phyloP scores from a whole-genome alignment of 1,140 invertebrate species.

The Drosophila simulans region DNA sequence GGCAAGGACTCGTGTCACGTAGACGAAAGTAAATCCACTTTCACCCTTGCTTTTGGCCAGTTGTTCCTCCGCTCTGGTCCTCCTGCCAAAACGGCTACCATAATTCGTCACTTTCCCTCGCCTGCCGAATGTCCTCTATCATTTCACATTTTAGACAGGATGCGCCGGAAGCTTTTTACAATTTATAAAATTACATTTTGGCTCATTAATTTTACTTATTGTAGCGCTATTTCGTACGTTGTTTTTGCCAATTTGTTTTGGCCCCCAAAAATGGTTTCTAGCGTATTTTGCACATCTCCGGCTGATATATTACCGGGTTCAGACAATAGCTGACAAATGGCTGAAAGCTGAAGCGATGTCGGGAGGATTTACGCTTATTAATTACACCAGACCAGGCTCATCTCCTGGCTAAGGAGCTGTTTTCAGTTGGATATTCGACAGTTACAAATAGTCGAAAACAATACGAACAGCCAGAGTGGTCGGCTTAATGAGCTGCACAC shows the following conservation, averaged over 20 bases:
- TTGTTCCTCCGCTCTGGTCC: constrained; percentile 12
- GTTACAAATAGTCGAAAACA: constrained; percentile 59
- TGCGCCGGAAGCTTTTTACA: constrained; percentile 76
- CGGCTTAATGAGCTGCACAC: constrained; percentile 11
- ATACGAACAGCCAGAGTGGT: constrained; percentile 9
- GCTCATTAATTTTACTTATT: constrained; percentile 83
- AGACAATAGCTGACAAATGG: constrained; percentile 68
- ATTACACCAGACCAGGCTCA: constrained; percentile 44
- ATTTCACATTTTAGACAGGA: constrained; percentile 49
- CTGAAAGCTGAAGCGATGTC: constrained; percentile 31
- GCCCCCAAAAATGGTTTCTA: constrained; percentile 56
- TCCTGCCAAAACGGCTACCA: constrained; percentile 60
- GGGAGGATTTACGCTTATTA: constrained; percentile 43
- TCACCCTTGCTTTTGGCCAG: constrained; percentile 63
- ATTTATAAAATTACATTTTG: constrained; percentile 81
- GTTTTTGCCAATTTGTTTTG: constrained; percentile 71
- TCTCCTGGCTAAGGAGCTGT: constrained; percentile 13
- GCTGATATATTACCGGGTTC: constrained; percentile 63
- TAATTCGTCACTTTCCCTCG: constrained; percentile 52
- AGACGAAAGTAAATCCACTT: constrained; percentile 82
- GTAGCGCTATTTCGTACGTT: constrained; percentile 33
- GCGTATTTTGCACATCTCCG: constrained; percentile 58
- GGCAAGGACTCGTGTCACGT: constrained; percentile 64
- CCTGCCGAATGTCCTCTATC: constrained; percentile 34
- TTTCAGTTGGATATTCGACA: constrained; percentile 41